Percentiles rank a stretch among this genome's conserved stretches.
phyloP scores from a whole-genome alignment of 2,113 vertebrate species.

The Rhadina sibilatrix region DNA sequence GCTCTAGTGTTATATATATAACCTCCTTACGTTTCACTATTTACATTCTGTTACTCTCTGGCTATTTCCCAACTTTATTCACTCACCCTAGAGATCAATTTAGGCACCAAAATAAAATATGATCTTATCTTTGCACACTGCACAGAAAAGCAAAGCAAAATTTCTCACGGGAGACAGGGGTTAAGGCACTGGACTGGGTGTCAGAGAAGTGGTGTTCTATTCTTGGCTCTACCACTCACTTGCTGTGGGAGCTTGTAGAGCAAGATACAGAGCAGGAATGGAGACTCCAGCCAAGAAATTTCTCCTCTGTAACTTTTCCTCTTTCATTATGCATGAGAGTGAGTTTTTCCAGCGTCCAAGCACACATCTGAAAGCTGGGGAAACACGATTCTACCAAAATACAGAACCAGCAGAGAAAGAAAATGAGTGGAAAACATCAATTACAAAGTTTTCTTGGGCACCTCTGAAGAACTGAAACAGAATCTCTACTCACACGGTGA shows the following conservation, averaged over 20 bases:
- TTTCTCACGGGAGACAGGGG: conserved; percentile 63
- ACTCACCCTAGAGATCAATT: conserved; percentile 54
- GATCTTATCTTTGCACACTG: conserved; percentile 38
- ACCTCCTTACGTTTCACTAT: conserved; percentile 18
- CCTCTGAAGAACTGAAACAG: not conserved
- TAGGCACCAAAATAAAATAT: conserved; percentile 57
- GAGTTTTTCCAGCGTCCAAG: conserved; percentile 22
- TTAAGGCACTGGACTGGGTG: conserved; percentile 57
- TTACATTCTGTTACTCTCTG: conserved; percentile 43
- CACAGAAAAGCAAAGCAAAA: not conserved
- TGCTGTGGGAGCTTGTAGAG: conserved; percentile 62
- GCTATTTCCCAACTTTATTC: conserved; percentile 36
- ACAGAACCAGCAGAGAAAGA: conserved; percentile 13
- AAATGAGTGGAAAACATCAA: conserved; percentile 41
- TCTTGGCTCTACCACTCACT: conserved; percentile 62
- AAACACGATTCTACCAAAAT: conserved; percentile 23
- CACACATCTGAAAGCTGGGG: conserved; percentile 7
- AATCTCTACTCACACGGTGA: not conserved
- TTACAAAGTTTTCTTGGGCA: not conserved
- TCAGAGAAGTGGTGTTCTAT: conserved; percentile 63
- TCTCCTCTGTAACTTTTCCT: conserved; percentile 54
- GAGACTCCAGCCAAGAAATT: conserved; percentile 63
- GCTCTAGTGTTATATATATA: not conserved
- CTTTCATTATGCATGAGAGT: conserved; percentile 53
- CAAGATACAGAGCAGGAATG: conserved; percentile 59